These are phyloP conservation scores for Bombus waltoni DNA, from an alignment of 1,140 invertebrate genomes.

Conservation along the genomic window DNA sequence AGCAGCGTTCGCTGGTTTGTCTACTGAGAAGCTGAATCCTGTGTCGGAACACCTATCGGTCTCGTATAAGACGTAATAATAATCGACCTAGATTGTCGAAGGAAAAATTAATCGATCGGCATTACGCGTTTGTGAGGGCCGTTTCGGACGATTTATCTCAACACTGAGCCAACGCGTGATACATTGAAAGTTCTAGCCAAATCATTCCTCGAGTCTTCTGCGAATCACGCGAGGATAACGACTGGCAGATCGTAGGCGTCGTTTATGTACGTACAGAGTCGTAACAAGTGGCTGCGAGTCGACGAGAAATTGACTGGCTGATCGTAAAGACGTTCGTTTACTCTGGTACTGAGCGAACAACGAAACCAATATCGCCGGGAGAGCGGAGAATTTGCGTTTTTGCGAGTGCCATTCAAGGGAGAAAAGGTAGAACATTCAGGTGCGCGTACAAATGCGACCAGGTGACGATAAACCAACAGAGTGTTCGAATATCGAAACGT, in stretches of 20 bases:
- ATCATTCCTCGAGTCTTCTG: not conserved
- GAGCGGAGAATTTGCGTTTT: not conserved
- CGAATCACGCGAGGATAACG: not conserved
- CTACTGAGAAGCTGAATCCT: too few species aligned
- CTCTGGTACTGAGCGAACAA: too few species aligned
- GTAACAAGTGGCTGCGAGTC: constrained; percentile 12
- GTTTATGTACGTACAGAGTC: not conserved
- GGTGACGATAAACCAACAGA: constrained; percentile 9
- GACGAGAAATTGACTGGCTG: constrained; percentile 38
- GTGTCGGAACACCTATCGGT: too few species aligned
- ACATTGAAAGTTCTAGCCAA: not conserved
- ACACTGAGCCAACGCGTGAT: not conserved
- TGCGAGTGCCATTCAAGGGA: too few species aligned
- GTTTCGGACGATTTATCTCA: not conserved
- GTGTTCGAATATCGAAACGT: constrained; percentile 57
- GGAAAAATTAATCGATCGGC: too few species aligned
- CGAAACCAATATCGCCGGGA: not conserved
- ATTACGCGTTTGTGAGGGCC: too few species aligned
- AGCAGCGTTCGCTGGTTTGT: too few species aligned
- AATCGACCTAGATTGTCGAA: too few species aligned
- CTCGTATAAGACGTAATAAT: too few species aligned
- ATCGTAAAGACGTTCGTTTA: constrained; percentile 39
- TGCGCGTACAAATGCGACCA: not conserved
- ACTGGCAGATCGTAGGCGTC: not conserved
- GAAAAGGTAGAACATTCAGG: not conserved